A percentile compares a stretch with the other conserved stretches of the same genome.
Evolutionary conservation across 2,113 vertebrate species (phyloP).

Genomic region (Seriola rivoliana): DNA sequence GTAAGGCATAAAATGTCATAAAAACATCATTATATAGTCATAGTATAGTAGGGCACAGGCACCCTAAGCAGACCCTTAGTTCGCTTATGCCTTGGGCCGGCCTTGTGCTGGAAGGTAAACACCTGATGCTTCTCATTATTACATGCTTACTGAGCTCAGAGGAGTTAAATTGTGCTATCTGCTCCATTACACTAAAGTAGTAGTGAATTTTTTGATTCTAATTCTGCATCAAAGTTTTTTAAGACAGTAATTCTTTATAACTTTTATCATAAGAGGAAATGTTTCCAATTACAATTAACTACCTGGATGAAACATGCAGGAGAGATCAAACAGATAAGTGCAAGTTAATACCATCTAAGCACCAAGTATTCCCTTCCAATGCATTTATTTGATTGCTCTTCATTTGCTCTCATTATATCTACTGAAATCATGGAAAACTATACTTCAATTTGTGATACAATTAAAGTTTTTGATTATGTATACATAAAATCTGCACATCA

Average conservation of each 20-base stretch:
- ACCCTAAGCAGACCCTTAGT: too few species aligned
- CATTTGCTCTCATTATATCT: not conserved
- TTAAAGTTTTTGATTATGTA: not conserved
- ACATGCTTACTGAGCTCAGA: conserved; percentile 20
- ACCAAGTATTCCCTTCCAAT: not conserved
- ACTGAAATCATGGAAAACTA: not conserved
- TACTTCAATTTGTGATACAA: not conserved
- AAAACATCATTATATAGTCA: too few species aligned
- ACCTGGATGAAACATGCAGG: not conserved
- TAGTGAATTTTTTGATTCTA: not conserved
- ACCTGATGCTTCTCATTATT: conserved; percentile 40
- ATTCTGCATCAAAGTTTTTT: not conserved
- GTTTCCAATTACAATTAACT: not conserved
- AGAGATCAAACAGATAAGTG: not conserved
- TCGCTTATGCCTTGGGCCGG: too few species aligned
- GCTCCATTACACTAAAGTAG: not conserved
- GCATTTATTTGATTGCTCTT: not conserved
- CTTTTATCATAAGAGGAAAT: not conserved
- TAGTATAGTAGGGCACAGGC: too few species aligned
- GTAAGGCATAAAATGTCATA: too few species aligned
- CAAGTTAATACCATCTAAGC: not conserved
- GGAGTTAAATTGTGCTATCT: conserved; percentile 3
- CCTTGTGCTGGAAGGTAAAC: conserved; percentile 26
- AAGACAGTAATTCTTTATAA: not conserved
- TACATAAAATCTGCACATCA: not conserved